phyloP scores from a whole-genome alignment of 2,113 vertebrate genomes.

The Pygoscelis antarcticus region DNA sequence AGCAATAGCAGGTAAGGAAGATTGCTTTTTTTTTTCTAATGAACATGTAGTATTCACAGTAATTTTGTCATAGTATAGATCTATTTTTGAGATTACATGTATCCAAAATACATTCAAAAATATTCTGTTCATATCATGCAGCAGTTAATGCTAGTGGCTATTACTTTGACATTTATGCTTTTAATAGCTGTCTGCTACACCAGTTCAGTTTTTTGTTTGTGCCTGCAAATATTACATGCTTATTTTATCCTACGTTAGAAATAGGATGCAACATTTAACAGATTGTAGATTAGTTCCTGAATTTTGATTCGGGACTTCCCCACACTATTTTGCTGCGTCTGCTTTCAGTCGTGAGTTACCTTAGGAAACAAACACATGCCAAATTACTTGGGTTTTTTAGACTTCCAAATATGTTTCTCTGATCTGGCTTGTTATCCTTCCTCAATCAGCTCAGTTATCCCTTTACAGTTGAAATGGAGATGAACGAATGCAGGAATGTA shows the following conservation, averaged over 20 bases:
- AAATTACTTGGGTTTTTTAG: background rate
- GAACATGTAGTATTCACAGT: background rate
- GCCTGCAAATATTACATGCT: background rate
- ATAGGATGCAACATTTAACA: background rate
- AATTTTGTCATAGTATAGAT: background rate
- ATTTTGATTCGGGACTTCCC: background rate
- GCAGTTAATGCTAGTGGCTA: background rate
- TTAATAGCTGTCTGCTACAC: background rate
- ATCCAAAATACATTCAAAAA: background rate
- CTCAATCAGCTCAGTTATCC: background rate
- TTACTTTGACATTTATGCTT: background rate
- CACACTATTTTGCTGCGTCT: background rate
- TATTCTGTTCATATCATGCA: background rate
- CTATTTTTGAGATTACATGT: background rate
- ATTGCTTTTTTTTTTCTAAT: background rate
- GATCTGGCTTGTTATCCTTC: background rate
- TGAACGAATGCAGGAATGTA: background rate
- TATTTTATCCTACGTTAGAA: background rate
- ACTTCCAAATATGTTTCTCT: background rate
- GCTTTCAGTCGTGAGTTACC: background rate
- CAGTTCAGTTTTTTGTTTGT: background rate
- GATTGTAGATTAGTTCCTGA: background rate
- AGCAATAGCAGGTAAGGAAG: constrained; percentile 88
- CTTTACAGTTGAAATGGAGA: background rate
- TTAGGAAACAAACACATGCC: background rate